These are phyloP conservation scores for Drosophila bocqueti DNA, from an alignment of 1,140 invertebrate species.

Conservation along the genomic window DNA sequence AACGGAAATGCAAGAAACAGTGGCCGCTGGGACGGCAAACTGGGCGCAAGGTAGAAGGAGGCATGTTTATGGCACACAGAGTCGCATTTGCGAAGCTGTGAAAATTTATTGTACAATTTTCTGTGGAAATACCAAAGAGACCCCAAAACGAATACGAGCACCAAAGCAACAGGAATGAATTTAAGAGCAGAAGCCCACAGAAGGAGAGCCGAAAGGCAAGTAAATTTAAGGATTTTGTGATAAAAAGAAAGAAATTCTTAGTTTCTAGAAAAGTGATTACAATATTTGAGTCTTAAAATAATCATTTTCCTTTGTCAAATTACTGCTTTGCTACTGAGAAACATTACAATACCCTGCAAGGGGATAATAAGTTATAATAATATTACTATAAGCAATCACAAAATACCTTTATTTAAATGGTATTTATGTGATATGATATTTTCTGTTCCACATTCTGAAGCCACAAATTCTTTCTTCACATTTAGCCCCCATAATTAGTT, in stretches of 20 bases:
- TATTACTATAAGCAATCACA: not conserved
- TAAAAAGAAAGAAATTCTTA: too few relatives aligned
- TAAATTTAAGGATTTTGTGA: constrained; percentile 13
- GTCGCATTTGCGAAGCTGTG: constrained; percentile 48
- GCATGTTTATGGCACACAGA: constrained; percentile 50
- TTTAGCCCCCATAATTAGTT: constrained; percentile 32
- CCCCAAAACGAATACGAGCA: constrained; percentile 28
- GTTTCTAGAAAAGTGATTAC: not conserved
- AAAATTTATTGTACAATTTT: constrained; percentile 58
- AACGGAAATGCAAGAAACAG: constrained; percentile 68
- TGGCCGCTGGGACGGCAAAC: constrained; percentile 35
- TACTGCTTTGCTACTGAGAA: too few relatives aligned
- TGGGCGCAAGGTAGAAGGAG: constrained; percentile 24
- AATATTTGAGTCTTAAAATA: too few relatives aligned
- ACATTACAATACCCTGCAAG: too few relatives aligned
- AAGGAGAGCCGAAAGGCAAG: not conserved
- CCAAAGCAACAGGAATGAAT: constrained; percentile 47
- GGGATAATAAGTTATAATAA: not conserved
- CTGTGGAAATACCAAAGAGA: constrained; percentile 37
- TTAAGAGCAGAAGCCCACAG: constrained; percentile 23
- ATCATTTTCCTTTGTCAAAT: too few relatives aligned
- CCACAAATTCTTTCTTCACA: constrained; percentile 1
- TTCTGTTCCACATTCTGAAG: too few relatives aligned
- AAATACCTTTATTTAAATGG: too few relatives aligned
- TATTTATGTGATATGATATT: not conserved